Evolutionary conservation across 2,888 invertebrate species (phyloP).

Genomic region (Slavum lentiscoides): DNA sequence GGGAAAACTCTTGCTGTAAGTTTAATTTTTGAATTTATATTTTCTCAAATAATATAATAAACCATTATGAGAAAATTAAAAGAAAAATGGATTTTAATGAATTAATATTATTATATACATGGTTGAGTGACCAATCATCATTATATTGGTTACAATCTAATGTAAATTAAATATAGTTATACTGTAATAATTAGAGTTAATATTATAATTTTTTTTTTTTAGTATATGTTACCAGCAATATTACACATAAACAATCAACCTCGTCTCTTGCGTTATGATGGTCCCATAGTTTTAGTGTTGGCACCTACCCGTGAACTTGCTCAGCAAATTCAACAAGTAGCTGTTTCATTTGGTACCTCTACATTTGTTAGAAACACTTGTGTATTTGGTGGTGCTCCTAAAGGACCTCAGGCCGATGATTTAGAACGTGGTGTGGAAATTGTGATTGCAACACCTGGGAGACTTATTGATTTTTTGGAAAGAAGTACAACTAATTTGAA

Average conservation of each 20-base stretch:
- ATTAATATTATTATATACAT: no score
- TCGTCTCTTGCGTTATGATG: constrained; percentile 82
- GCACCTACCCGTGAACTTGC: constrained; percentile 89
- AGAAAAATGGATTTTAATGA: no score
- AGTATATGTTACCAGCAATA: constrained; percentile 88
- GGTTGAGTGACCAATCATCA: no score
- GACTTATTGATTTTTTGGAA: constrained; percentile 83
- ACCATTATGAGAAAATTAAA: no score
- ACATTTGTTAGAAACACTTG: constrained; percentile 90
- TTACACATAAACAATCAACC: constrained; percentile 94
- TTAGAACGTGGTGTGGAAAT: constrained; percentile 81
- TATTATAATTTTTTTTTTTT: constrained; percentile 60
- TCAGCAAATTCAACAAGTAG: constrained; percentile 90
- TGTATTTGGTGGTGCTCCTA: constrained; percentile 96
- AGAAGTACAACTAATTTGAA: constrained; percentile 77
- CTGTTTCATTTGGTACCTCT: constrained; percentile 86
- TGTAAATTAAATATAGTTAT: no score
- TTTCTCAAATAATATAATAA: no score
- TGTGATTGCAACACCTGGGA: constrained; percentile 86
- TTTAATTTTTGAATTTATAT: constrained; percentile 32
- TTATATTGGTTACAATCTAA: no score
- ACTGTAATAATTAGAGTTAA: no score
- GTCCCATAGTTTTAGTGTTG: constrained; percentile 87
- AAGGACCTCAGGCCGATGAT: constrained; percentile 80
- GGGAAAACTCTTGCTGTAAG: constrained; percentile 80